Evolutionary conservation across 2,888 invertebrate species (phyloP).

Genomic region (Eupelmus urozonus): DNA sequence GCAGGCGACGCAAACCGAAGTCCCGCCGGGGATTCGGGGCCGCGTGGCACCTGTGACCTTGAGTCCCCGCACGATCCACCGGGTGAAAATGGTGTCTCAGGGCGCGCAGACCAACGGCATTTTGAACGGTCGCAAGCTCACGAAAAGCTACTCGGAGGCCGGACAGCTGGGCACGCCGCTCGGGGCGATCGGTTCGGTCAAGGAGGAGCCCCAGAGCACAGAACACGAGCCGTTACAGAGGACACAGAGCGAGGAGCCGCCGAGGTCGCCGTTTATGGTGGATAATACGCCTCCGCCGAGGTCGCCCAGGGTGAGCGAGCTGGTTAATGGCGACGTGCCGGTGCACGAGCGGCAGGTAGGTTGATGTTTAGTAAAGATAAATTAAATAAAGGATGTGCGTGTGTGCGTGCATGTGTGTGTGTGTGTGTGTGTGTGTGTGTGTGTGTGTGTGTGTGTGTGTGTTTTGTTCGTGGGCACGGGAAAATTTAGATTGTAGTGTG

Average conservation of each 20-base stretch:
- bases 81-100: constrained; percentile 93
- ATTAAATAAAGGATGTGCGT: too few relatives aligned
- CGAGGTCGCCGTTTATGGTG: constrained; percentile 85
- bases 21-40: constrained; percentile 81
- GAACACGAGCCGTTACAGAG: constrained; percentile 89
- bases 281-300: constrained; percentile 78
- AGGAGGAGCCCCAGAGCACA: constrained; percentile 64
- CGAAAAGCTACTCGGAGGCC: constrained; percentile 91
- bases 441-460: too few relatives aligned
- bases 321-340: constrained; percentile 68
- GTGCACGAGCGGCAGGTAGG: constrained; percentile 31
- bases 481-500: too few relatives aligned
- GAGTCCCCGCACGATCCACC: constrained; percentile 90
- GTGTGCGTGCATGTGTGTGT: too few relatives aligned
- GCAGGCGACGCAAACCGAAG: constrained; percentile 94
- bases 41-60: constrained; percentile 80
- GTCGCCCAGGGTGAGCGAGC: constrained; percentile 64
- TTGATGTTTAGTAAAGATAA: too few relatives aligned
- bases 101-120: constrained; percentile 93
- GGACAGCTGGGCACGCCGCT: constrained; percentile 77
- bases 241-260: constrained; percentile 91
- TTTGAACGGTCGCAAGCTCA: constrained; percentile 86
- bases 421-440: too few relatives aligned
- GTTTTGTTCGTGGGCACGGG: too few relatives aligned
- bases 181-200: constrained; percentile 64